Evolutionary conservation across 1,140 invertebrate genomes (phyloP).

Genomic region (Hycleus cichorii): DNA sequence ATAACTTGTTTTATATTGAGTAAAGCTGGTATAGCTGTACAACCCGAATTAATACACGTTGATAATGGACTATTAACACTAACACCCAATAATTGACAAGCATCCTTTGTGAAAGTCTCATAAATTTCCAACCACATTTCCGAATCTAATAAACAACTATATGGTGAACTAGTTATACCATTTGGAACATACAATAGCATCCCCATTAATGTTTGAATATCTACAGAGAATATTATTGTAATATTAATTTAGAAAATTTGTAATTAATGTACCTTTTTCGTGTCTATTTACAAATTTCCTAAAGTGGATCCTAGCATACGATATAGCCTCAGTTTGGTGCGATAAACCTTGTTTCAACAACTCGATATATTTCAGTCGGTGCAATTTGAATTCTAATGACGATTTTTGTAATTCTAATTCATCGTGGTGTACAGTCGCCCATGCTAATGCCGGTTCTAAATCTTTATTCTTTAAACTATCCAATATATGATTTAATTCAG

Average conservation of each 20-base stretch:
- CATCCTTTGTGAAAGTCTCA: conserved; percentile 88
- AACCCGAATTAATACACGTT: conserved; percentile 81
- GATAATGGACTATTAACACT: conserved; percentile 68
- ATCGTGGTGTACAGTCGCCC: conserved; percentile 60
- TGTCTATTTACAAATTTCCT: conserved; percentile 73
- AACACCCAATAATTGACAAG: conserved; percentile 82
- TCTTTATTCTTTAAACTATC: conserved; percentile 71
- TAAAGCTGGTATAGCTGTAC: conserved; percentile 85
- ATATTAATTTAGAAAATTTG: too few relatives aligned
- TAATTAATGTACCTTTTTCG: conserved; percentile 60
- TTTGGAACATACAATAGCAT: conserved; percentile 74
- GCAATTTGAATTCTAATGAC: conserved; percentile 79
- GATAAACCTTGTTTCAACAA: conserved; percentile 55
- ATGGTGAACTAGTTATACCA: conserved; percentile 75
- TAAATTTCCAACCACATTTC: conserved; percentile 69
- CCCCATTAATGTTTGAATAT: conserved; percentile 83
- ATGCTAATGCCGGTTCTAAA: conserved; percentile 73
- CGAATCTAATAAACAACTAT: conserved; percentile 68
- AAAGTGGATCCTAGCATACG: conserved; percentile 80
- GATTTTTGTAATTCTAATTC: conserved; percentile 60
- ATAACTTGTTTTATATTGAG: conserved; percentile 94
- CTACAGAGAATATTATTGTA: conserved; percentile 39
- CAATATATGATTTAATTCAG: conserved; percentile 77
- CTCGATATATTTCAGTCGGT: conserved; percentile 51
- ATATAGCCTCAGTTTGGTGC: conserved; percentile 69